Conservation (phyloP, 2,888 invertebrate species). For the Monopis laevigella region DNA sequence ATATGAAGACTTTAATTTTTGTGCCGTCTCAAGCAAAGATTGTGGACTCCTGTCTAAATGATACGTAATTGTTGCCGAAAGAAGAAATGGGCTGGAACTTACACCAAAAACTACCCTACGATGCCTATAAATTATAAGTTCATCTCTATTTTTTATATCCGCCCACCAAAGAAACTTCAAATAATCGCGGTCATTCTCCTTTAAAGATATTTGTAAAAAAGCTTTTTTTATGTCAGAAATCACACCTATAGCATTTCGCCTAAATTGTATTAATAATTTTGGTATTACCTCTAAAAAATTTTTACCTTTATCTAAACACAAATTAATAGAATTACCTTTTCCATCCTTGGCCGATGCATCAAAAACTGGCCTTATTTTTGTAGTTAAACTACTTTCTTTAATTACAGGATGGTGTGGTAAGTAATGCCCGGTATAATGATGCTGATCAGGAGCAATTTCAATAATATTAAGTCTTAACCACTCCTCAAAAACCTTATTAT, state of each 20-base stretch:
- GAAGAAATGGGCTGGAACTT: conserved; percentile 13
- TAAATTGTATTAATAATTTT: conserved; percentile 18
- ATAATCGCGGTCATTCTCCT: conserved; percentile 22
- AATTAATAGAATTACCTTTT: conserved; percentile 24
- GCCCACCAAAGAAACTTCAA: conserved; percentile 24
- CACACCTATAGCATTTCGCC: conserved; percentile 19
- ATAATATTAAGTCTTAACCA: neutral
- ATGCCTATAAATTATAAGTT: conserved; percentile 8
- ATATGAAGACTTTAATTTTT: conserved; percentile 14
- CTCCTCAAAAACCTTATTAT: neutral
- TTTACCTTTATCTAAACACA: conserved; percentile 25
- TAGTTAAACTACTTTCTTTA: conserved; percentile 21
- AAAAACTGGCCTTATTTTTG: conserved; percentile 25
- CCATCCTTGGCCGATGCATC: conserved; percentile 22
- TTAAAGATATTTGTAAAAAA: conserved; percentile 25
- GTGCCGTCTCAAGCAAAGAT: conserved; percentile 6
- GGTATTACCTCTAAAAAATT: conserved; percentile 22
- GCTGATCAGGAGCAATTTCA: neutral
- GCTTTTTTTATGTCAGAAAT: conserved; percentile 25
- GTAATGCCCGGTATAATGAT: conserved; percentile 14
- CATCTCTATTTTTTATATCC: neutral
- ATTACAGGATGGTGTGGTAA: conserved; percentile 24
- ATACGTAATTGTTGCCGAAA: conserved; percentile 12
- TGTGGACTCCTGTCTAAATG: conserved; percentile 10
- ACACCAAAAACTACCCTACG: conserved; percentile 15